These are phyloP conservation scores for Xylota segnis DNA, from an alignment of 2,888 invertebrate genomes.

Conservation along the genomic window DNA sequence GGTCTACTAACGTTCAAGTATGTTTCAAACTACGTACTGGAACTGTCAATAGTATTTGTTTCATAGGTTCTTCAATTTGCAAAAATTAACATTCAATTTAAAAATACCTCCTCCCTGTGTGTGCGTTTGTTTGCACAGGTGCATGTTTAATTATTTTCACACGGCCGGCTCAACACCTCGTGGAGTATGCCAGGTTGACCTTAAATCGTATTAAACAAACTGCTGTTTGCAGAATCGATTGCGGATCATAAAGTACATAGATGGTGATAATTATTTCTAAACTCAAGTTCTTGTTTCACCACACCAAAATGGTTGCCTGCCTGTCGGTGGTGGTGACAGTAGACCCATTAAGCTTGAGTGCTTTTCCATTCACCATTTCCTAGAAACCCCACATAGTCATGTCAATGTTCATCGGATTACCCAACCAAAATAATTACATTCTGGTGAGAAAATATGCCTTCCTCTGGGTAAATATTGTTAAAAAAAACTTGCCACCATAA, in stretches of 20 bases:
- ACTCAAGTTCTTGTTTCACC: constrained; percentile 11
- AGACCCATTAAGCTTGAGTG: constrained; percentile 44
- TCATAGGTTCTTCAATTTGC: neutral
- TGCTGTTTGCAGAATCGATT: constrained; percentile 55
- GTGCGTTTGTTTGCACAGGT: constrained; percentile 23
- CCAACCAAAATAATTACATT: constrained; percentile 42
- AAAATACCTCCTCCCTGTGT: neutral
- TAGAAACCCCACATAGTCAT: neutral
- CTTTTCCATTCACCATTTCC: constrained; percentile 21
- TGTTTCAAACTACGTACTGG: neutral
- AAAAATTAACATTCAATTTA: neutral
- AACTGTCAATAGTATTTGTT: neutral
- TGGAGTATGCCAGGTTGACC: constrained; percentile 29
- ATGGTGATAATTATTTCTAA: constrained; percentile 29
- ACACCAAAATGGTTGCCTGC: neutral
- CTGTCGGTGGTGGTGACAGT: neutral
- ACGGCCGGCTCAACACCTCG: constrained; percentile 20
- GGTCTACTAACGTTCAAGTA: no score
- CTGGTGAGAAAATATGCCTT: constrained; percentile 6
- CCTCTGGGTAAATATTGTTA: constrained; percentile 28
- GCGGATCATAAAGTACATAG: constrained; percentile 26
- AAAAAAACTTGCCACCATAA: constrained; percentile 38
- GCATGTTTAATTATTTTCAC: constrained; percentile 12
- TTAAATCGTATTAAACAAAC: constrained; percentile 37
- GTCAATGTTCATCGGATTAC: constrained; percentile 34